Conservation (phyloP, 1,140 invertebrate genomes). For the Lutraria rhynchaena region DNA sequence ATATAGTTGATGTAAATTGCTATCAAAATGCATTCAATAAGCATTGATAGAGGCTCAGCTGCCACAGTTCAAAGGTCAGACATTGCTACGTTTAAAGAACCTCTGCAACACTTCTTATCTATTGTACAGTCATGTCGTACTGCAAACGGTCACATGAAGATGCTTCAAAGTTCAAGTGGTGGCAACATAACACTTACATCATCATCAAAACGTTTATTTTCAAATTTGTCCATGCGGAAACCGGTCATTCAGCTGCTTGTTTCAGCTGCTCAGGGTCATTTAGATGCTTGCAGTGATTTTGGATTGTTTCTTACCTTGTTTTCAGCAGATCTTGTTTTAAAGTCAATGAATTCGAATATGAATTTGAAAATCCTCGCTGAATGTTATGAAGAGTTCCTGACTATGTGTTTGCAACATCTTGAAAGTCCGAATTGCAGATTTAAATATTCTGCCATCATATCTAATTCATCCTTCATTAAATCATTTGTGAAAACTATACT, state of each 20-base stretch:
- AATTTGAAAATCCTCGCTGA: constrained; percentile 46
- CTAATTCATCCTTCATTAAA: constrained; percentile 59
- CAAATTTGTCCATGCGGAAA: constrained; percentile 53
- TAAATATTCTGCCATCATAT: constrained; percentile 48
- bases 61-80: constrained; percentile 20
- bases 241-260: constrained; percentile 64
- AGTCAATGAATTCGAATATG: constrained; percentile 46
- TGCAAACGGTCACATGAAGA: constrained; percentile 63
- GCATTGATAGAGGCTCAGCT: background rate
- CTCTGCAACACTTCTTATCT: constrained; percentile 40
- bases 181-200: constrained; percentile 66
- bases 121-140: constrained; percentile 53
- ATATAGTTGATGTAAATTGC: background rate
- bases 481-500: constrained; percentile 61
- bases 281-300: constrained; percentile 62
- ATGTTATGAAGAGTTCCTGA: constrained; percentile 59
- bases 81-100: background rate
- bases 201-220: constrained; percentile 52
- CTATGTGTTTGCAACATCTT: constrained; percentile 46
- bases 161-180: constrained; percentile 63
- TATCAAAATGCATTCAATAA: constrained; percentile 23
- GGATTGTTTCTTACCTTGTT: constrained; percentile 60
- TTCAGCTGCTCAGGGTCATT: constrained; percentile 61
- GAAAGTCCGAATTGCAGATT: constrained; percentile 47
- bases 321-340: constrained; percentile 52